These are phyloP conservation scores for Tuta absoluta DNA, from an alignment of 2,888 invertebrate species.

Conservation along the genomic window DNA sequence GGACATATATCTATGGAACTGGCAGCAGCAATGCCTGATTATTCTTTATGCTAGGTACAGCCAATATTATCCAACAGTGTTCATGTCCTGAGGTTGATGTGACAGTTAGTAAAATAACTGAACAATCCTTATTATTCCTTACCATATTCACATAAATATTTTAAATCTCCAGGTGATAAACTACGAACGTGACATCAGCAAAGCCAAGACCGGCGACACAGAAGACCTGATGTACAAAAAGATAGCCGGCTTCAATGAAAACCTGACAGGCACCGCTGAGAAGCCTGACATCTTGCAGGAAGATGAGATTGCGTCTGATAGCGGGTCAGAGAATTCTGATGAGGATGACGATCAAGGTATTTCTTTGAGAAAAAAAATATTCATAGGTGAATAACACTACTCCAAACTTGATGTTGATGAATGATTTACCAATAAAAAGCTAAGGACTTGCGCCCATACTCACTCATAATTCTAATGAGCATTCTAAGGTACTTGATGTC, in stretches of 20 bases:
- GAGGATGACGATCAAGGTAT: slow-evolving; percentile 51
- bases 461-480: too few species aligned
- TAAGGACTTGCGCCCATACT: too few species aligned
- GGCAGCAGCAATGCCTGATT: too few species aligned
- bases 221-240: slow-evolving; percentile 92
- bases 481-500: too few species aligned
- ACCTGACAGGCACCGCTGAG: slow-evolving; percentile 86
- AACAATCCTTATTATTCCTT: neutral
- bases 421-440: too few species aligned
- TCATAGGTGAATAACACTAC: too few species aligned
- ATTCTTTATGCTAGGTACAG: too few species aligned
- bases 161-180: slow-evolving; percentile 85
- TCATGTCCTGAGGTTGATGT: too few species aligned
- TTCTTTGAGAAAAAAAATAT: neutral
- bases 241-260: slow-evolving; percentile 90
- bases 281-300: slow-evolving; percentile 84
- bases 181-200: slow-evolving; percentile 91
- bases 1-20: too few species aligned
- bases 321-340: slow-evolving; percentile 57
- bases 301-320: slow-evolving; percentile 56
- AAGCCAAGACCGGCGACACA: slow-evolving; percentile 87
- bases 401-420: too few species aligned
- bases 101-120: neutral
- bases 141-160: neutral
- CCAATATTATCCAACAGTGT: too few species aligned